Evolutionary conservation across 1,140 invertebrate genomes (phyloP).

Genomic region (Ceratina japonica): DNA sequence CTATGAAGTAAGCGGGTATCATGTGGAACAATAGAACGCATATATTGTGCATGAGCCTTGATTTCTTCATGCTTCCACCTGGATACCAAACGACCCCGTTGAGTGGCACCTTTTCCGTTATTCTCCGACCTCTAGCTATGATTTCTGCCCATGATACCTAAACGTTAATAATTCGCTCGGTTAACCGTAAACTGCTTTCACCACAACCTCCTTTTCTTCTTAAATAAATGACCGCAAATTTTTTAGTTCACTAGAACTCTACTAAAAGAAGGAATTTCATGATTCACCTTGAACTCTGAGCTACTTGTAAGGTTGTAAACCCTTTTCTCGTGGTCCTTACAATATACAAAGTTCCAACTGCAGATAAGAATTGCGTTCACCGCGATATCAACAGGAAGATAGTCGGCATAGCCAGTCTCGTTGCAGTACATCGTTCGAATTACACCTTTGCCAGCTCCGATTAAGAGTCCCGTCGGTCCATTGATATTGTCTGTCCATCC

Average conservation of each 20-base stretch:
- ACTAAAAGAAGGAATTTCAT: neutral
- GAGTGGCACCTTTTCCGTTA: constrained; percentile 87
- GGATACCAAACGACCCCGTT: constrained; percentile 93
- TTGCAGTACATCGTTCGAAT: constrained; percentile 92
- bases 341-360: constrained; percentile 82
- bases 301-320: constrained; percentile 87
- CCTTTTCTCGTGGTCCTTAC: constrained; percentile 75
- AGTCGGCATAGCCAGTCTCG: constrained; percentile 88
- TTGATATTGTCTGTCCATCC: constrained; percentile 98
- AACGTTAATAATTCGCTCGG: neutral
- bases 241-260: too few species aligned
- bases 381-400: constrained; percentile 91
- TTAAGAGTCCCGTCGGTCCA: constrained; percentile 89
- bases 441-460: constrained; percentile 91
- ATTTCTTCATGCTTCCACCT: constrained; percentile 92
- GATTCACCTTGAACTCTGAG: constrained; percentile 85
- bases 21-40: constrained; percentile 91
- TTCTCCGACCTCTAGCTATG: constrained; percentile 89
- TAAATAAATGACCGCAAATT: too few species aligned
- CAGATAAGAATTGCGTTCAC: constrained; percentile 84
- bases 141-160: constrained; percentile 91
- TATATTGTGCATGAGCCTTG: constrained; percentile 86
- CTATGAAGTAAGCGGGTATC: constrained; percentile 90
- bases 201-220: too few species aligned
- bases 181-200: too few species aligned